Percentiles rank a stretch among this genome's conserved stretches.
Conservation (phyloP, 2,888 invertebrate species). For the Amblyjoppa fuscipennis region DNA sequence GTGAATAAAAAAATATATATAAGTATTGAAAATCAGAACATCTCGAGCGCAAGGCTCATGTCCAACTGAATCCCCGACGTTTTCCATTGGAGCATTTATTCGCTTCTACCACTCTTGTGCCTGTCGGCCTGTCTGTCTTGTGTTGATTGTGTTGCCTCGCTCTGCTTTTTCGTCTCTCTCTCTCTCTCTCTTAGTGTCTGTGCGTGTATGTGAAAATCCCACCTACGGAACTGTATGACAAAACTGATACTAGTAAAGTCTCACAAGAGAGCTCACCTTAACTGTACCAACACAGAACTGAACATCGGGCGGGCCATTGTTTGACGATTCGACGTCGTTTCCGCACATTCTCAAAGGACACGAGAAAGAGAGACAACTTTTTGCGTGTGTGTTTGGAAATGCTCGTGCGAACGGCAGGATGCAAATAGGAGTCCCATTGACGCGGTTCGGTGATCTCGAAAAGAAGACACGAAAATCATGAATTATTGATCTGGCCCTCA, state of each 20-base stretch:
- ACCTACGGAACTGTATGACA: conserved; percentile 20
- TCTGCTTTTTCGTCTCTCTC: conserved; percentile 10
- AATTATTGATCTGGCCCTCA: conserved; percentile 14
- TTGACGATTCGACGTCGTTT: conserved; percentile 54
- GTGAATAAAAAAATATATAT: background rate
- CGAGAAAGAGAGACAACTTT: background rate
- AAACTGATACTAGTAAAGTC: conserved; percentile 15
- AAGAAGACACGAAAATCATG: conserved; percentile 15
- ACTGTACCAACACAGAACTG: conserved; percentile 31
- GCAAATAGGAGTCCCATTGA: conserved; percentile 61
- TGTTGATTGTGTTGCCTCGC: conserved; percentile 51
- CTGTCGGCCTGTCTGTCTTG: conserved; percentile 24
- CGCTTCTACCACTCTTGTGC: conserved; percentile 33
- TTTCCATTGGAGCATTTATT: conserved; percentile 65
- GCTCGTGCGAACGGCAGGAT: conserved; percentile 46
- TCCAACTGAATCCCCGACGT: conserved; percentile 61
- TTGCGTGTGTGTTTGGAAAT: conserved; percentile 28
- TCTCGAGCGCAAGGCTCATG: conserved; percentile 44
- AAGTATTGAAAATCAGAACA: conserved; percentile 1
- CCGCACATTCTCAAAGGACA: conserved; percentile 40
- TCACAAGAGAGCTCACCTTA: conserved; percentile 32
- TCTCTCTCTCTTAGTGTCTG: background rate
- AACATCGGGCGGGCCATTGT: conserved; percentile 46
- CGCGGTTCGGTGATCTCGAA: conserved; percentile 42
- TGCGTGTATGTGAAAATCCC: background rate